phyloP scores from a whole-genome alignment of 2,888 invertebrate genomes.

The Meteorus colon region DNA sequence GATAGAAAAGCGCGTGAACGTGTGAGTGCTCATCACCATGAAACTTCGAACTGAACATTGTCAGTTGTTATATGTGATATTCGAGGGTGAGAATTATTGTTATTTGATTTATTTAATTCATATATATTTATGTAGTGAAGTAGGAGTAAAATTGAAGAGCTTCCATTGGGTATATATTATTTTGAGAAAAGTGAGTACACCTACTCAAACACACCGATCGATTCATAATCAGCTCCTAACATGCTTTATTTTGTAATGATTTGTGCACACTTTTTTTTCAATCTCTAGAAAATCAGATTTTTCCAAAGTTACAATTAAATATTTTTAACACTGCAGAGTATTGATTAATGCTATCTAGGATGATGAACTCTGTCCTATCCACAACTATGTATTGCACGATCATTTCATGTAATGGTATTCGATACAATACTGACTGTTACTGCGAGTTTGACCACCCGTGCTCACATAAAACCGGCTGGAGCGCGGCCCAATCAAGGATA shows the following conservation, averaged over 20 bases:
- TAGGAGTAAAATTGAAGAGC: background rate
- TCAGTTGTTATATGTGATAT: no score
- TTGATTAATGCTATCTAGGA: no score
- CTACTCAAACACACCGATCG: conserved; percentile 37
- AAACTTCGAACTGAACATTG: no score
- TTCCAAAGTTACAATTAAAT: no score
- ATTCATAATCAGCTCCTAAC: conserved; percentile 30
- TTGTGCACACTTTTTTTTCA: no score
- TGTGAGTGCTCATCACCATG: no score
- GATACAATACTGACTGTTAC: conserved; percentile 43
- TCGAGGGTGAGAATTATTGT: no score
- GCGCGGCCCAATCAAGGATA: conserved; percentile 67
- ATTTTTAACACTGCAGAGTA: no score
- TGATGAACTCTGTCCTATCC: no score
- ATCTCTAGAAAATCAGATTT: no score
- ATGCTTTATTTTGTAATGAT: conserved; percentile 1
- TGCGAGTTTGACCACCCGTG: conserved; percentile 42
- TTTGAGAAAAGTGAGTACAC: conserved; percentile 27
- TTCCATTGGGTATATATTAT: conserved; percentile 20
- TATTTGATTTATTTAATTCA: no score
- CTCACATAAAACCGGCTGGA: conserved; percentile 62
- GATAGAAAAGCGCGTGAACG: no score
- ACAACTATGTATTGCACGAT: background rate
- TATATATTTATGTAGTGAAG: background rate
- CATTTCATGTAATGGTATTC: conserved; percentile 46